Evolutionary conservation across 2,113 vertebrate species (phyloP).

Genomic region (Phylloscopus trochiloides): DNA sequence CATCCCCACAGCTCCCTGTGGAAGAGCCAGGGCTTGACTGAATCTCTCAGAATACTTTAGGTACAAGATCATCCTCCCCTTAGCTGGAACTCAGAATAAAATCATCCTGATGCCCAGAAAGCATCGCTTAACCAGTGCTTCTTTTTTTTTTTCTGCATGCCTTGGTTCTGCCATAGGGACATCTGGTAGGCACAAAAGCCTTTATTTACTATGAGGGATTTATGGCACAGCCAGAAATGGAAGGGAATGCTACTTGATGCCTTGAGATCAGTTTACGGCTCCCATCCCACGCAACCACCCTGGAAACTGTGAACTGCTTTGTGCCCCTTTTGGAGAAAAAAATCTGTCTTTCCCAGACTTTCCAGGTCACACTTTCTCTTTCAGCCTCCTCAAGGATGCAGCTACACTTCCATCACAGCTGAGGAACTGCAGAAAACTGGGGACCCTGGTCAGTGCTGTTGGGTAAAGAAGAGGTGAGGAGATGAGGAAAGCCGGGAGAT

Average conservation of each 20-base stretch:
- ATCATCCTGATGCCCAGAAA: not conserved
- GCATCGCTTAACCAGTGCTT: fast-evolving
- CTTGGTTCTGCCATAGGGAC: not conserved
- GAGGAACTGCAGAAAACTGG: not conserved
- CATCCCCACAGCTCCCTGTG: not conserved
- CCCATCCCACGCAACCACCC: not conserved
- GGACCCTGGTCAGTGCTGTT: not conserved
- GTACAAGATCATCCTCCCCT: slow-evolving; percentile 12
- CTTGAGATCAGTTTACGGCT: not conserved
- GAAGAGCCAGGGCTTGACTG: slow-evolving; percentile 14
- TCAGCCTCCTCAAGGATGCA: not conserved
- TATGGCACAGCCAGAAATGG: not conserved
- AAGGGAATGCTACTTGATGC: not conserved
- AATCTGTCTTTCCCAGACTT: not conserved
- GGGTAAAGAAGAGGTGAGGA: not conserved
- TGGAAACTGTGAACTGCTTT: not conserved
- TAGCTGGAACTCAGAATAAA: not conserved
- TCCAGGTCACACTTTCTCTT: not conserved
- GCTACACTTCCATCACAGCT: not conserved
- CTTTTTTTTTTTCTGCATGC: not conserved
- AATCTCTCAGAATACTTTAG: slow-evolving; percentile 23
- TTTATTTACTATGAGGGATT: not conserved
- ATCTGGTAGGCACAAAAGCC: not conserved
- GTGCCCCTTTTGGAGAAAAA: not conserved
- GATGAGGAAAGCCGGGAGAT: not conserved